Base-by-base conservation (phyloP, 2,113 vertebrate genomes). In the Lepus timidus region DNA sequence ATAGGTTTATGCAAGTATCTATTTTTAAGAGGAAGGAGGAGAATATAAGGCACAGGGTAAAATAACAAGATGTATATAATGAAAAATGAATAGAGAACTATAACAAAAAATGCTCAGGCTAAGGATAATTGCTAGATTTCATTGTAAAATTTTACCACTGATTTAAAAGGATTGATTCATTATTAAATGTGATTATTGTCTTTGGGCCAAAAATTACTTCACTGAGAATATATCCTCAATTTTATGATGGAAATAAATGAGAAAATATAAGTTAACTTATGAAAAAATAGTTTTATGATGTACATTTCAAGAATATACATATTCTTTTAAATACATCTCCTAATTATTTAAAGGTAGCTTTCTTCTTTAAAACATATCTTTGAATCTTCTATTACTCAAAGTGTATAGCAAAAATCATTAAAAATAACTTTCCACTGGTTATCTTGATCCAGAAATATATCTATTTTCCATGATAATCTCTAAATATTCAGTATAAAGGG, bases 131-230 rank as follows among this genome's bases (percentile, higher is more conserved):
- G 82, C 88, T 91, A 94, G 27, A 96, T 96, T 85, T 92, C 82
- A 96, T 85, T 79, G 94, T 79, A 96, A 94, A 95, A 96, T 95
- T 95, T 58, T 88, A 95, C 33, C 71, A 83, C 58, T 89, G 78
- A 95, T 95, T 93, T 97, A 85, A 97, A 95, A 96, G 58, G 82
- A 52, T 88, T 97, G 97, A 97, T 96, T 97, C 92, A 96, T 93
- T 97, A 78, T 95, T 95, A 96, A 97, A 96, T 97, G 94, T 95
- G 88, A 96, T 94, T 76, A 76, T 96, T 97, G 94, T 96, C 90
- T 96, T 94, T 83, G 90, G 83, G 96, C 97, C 96, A 97, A 96
- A 95, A 95, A 92, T 97, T 92, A 96, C 68, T 95, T 97, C 94
- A 93, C 52, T 93, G 85, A 96, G 83, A 95, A 96, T 91, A 31